Evolutionary conservation across 2,888 invertebrate genomes (phyloP), one percentile per base, ranked within the genome.

Genomic region (Ophion obscuratus): DNA sequence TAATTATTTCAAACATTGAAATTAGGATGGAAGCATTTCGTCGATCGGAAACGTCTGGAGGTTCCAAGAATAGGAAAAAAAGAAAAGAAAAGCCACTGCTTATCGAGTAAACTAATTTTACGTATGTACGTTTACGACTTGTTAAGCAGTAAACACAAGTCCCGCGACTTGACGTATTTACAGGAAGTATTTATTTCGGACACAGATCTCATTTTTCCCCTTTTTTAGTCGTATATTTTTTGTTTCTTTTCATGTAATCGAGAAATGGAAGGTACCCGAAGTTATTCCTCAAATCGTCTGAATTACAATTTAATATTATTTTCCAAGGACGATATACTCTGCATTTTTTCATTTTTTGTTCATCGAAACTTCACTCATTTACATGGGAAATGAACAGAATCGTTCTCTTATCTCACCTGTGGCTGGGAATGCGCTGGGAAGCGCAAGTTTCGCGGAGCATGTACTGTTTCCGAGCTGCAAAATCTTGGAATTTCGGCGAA

Each of bases 31-130:
- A 40, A 40, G 40, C 40, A 9, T 40, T 40, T 40, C 9, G 40
- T 40, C 7, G 7, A 40, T 40, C 7, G 5, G 53, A 2, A 17
- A 53, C 17, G 17, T 53, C 57, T 36, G 57, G 40, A 20, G 57
- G 76, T 79, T 71, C 81, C 57, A 68, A 75, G 64, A 53, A 67
- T 17, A 40, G 2, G 17, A 14, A 10, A 57, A 62, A 62, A 36
- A 59, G 66, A 70, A 40, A 40, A 40, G 9, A 53, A 53, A 70
- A 24, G 10, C 36, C 2, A 31, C 64, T 68, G 74, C 40, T 85
- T 77, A 77, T 68, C 27, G 70, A 76, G 14, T 84, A 68, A 79
- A 84, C 66, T 79, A 31, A 31, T 76, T 81, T 79, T 62, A 62
- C 24, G 4, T 61, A 27, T 2, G 24, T 62, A 10, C 57, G 71